Evolutionary conservation across 2,888 invertebrate genomes (phyloP), one percentile per base, ranked within the genome.

Genomic region (Tryphoninae sp.): DNA sequence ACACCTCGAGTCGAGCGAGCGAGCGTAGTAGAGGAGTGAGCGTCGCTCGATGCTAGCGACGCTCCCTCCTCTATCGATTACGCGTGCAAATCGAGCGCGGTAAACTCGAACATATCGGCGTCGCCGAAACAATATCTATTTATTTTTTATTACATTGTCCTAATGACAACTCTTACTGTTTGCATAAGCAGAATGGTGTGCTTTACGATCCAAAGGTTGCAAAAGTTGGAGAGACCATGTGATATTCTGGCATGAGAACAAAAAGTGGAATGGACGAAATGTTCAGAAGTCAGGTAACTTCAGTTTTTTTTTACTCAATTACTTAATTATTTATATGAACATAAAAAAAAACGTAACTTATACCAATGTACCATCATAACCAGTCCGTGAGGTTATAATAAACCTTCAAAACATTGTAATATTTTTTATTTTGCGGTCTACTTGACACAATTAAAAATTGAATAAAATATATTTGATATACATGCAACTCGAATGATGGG

Each of bases 301-400:
- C 49, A 11, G 49, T n/a, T n/a, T 49, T 49, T 49, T 49, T 49
- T 4, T 49, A 49, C 49, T 49, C 49, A 49, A 49, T 49, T 49
- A 49, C 49, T 49, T 49, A 49, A 6, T 49, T 49, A 13, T 49
- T 49, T 11, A 49, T 49, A 49, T 49, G 49, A 49, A 49, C 49
- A n/a, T 49, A n/a, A n/a, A 49, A 49, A 49, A 49, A 49, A 49
- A 49, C 11, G 11, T 49, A 13, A 49, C 49, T 26, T 2, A 26
- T 49, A 49, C 49, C 49, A 49, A 49, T 49, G 49, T n/a, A 49
- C 49, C 49, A 49, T 13, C 49, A 49, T 49, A 49, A 49, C 49
- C 49, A 49, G 49, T 49, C 11, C 49, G 49, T 13, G 49, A 49
- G 49, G 0, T 49, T 49, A 49, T 49, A 49, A 49, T 49, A 49